Conservation (phyloP, 2,113 vertebrate genomes). For the Mugil cephalus region DNA sequence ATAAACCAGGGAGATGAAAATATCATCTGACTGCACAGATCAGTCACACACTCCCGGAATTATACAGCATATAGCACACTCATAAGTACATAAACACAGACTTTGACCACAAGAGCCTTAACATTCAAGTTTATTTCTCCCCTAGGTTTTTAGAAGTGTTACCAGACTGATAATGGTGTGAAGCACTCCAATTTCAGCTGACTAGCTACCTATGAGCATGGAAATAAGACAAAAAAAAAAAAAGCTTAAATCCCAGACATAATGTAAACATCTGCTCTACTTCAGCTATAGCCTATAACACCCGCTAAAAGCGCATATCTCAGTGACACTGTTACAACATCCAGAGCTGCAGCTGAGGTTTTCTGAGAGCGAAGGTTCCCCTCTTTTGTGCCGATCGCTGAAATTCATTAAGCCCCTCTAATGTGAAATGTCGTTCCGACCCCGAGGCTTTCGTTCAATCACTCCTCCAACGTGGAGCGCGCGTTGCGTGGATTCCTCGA, state of each 20-base stretch:
- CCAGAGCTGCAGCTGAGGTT: not conserved
- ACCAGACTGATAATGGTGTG: slow-evolving; percentile 7
- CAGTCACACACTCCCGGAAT: slow-evolving; percentile 29
- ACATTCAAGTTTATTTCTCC: slow-evolving; percentile 21
- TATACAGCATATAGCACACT: slow-evolving; percentile 17
- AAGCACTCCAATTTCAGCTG: slow-evolving; percentile 2
- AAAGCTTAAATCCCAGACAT: slow-evolving; percentile 48
- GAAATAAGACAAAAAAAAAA: slow-evolving; percentile 34
- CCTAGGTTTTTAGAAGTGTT: slow-evolving; percentile 4
- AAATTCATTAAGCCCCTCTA: slow-evolving; percentile 1
- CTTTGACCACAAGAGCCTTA: not conserved
- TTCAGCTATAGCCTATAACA: slow-evolving; percentile 30
- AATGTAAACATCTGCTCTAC: slow-evolving; percentile 58
- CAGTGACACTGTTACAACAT: slow-evolving; percentile 4
- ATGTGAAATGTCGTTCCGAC: not conserved
- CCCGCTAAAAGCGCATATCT: slow-evolving; percentile 1
- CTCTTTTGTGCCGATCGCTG: not conserved
- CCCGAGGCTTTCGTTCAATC: not conserved
- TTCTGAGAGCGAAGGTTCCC: not conserved
- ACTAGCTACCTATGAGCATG: slow-evolving; percentile 3
- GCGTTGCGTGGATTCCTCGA: slow-evolving; percentile 8
- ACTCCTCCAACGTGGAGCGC: not conserved
- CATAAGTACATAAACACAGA: slow-evolving; percentile 11
- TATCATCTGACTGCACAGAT: not conserved
- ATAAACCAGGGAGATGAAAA: not conserved